phyloP scores from a whole-genome alignment of 2,113 vertebrate species.

The Paradoxurus hermaphroditus region DNA sequence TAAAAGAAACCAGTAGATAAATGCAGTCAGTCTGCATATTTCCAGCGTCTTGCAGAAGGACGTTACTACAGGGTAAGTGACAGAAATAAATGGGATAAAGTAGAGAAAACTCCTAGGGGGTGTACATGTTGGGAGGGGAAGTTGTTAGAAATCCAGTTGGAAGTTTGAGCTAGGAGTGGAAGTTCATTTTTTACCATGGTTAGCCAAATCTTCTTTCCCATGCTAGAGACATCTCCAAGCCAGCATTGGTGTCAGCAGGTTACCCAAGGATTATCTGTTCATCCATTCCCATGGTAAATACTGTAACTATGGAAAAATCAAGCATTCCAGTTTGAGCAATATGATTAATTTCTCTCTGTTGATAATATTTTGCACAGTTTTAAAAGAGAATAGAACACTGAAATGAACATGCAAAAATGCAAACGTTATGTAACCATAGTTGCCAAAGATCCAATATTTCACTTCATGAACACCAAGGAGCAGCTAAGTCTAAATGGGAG shows the following conservation, averaged over 20 bases:
- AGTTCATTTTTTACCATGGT: not conserved
- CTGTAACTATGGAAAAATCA: constrained; percentile 19
- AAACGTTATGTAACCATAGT: not conserved
- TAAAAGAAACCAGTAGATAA: not conserved
- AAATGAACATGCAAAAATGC: not conserved
- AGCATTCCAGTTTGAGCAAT: not conserved
- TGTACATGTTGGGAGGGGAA: fast-evolving
- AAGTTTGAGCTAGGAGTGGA: not conserved
- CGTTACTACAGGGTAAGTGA: not conserved
- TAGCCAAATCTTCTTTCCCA: constrained; percentile 14
- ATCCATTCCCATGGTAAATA: constrained; percentile 27
- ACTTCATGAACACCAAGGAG: not conserved
- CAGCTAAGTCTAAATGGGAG: too few species aligned
- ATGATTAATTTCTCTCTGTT: not conserved
- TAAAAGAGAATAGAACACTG: not conserved
- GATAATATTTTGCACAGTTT: not conserved
- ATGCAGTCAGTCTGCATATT: not conserved
- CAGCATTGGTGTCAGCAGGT: not conserved
- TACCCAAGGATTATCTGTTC: not conserved
- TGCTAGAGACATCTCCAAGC: not conserved
- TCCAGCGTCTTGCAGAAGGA: not conserved
- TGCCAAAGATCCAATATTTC: not conserved
- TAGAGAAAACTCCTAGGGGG: not conserved
- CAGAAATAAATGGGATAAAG: not conserved
- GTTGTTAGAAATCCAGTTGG: not conserved